Evolutionary conservation across 2,888 invertebrate genomes (phyloP).

Genomic region (Rhagonycha fulva): DNA sequence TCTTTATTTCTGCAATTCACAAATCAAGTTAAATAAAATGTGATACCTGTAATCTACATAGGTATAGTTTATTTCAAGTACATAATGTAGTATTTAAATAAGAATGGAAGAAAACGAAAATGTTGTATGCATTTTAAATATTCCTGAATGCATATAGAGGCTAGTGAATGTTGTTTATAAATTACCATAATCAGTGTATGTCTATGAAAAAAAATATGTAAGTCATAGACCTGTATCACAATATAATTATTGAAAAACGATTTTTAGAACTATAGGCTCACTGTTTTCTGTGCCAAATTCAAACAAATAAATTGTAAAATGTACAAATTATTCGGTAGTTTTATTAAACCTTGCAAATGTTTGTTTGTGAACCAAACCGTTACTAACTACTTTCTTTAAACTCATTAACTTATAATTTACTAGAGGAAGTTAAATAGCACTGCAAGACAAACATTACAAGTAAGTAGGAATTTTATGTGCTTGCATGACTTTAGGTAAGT

Average conservation of each 20-base stretch:
- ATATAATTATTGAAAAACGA: slow-evolving; percentile 38
- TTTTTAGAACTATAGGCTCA: slow-evolving; percentile 54
- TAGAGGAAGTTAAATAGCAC: background rate
- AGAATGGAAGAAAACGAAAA: slow-evolving; percentile 23
- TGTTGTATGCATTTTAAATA: slow-evolving; percentile 50
- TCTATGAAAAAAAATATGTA: slow-evolving; percentile 41
- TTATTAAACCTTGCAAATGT: background rate
- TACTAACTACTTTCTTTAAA: background rate
- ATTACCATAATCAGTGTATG: slow-evolving; percentile 52
- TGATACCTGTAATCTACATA: slow-evolving; percentile 47
- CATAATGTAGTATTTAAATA: slow-evolving; percentile 36
- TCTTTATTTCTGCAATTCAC: slow-evolving; percentile 17
- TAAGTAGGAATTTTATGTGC: background rate
- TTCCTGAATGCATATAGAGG: slow-evolving; percentile 54
- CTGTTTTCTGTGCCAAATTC: slow-evolving; percentile 58
- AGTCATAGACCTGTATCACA: slow-evolving; percentile 43
- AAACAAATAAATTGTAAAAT: slow-evolving; percentile 52
- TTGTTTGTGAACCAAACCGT: background rate
- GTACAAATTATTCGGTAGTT: slow-evolving; percentile 38
- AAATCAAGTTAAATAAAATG: slow-evolving; percentile 41
- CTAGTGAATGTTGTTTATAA: slow-evolving; percentile 54
- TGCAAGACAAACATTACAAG: background rate
- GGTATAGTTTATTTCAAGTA: slow-evolving; percentile 43
- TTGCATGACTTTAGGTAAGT: background rate
- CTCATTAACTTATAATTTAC: background rate